A percentile compares a stretch with the other conserved stretches of the same genome.
Evolutionary conservation across 2,888 invertebrate species (phyloP).

Genomic region (Malthinus flaveolus): DNA sequence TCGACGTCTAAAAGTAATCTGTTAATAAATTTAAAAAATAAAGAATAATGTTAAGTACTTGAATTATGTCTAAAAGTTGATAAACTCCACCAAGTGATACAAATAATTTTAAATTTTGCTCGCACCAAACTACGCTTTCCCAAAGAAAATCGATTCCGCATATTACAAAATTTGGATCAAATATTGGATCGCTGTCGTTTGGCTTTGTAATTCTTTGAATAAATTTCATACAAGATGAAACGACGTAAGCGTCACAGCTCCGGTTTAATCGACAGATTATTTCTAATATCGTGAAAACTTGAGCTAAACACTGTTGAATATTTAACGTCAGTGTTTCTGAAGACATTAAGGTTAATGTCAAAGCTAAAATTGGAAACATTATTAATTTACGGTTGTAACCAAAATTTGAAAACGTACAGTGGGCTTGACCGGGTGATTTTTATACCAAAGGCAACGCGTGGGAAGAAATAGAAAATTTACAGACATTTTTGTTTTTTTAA

Average conservation of each 20-base stretch:
- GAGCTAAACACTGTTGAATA: constrained; percentile 42
- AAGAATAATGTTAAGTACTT: constrained; percentile 35
- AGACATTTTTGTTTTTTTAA: too few relatives aligned
- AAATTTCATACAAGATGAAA: constrained; percentile 17
- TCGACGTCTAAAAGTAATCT: constrained; percentile 34
- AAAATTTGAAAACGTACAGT: too few relatives aligned
- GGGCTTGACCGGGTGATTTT: too few relatives aligned
- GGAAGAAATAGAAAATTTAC: too few relatives aligned
- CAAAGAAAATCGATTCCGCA: constrained; percentile 53
- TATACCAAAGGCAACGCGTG: too few relatives aligned
- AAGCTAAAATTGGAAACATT: constrained; percentile 4
- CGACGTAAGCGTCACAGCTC: not conserved
- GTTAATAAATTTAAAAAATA: not conserved
- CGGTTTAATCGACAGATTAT: constrained; percentile 27
- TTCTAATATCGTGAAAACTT: constrained; percentile 40
- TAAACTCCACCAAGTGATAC: constrained; percentile 49
- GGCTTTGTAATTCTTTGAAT: constrained; percentile 29
- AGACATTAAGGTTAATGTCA: constrained; percentile 12
- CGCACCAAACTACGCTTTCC: constrained; percentile 46
- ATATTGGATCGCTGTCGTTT: constrained; percentile 41
- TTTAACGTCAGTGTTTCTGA: constrained; percentile 30
- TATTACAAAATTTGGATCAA: constrained; percentile 50
- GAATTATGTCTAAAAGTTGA: constrained; percentile 51
- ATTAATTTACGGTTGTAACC: not conserved
- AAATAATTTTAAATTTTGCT: constrained; percentile 44